A percentile compares a stretch with the other conserved stretches of the same genome.
Evolutionary conservation across 37 sponge, comb jelly and placozoan genomes (phyloP).

Genomic region (Axinella damicornis): DNA sequence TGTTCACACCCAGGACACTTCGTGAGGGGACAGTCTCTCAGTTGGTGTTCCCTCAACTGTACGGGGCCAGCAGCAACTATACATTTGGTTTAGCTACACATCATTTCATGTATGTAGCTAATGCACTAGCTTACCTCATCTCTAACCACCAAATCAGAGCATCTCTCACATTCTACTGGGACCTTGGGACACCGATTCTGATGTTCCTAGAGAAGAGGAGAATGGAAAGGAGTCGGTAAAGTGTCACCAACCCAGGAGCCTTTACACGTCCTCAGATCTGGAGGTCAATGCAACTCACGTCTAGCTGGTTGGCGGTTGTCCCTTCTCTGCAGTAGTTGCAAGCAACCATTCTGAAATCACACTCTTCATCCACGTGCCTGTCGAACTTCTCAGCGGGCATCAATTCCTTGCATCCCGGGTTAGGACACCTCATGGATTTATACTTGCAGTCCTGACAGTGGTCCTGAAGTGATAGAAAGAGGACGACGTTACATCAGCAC

Average conservation of each 20-base stretch:
- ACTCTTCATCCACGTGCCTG: constrained; percentile 41
- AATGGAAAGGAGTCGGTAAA: too few relatives aligned
- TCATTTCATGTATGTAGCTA: too few relatives aligned
- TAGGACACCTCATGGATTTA: constrained; percentile 47
- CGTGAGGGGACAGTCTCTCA: background rate
- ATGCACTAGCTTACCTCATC: constrained; percentile 5
- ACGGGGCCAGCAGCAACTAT: background rate
- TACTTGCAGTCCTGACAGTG: constrained; percentile 51
- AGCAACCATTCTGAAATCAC: constrained; percentile 16
- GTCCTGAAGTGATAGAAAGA: too few relatives aligned
- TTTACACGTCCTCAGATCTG: too few relatives aligned
- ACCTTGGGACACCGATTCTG: constrained; percentile 15
- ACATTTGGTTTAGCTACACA: background rate
- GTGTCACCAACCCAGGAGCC: background rate
- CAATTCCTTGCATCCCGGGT: constrained; percentile 32
- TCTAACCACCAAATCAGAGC: constrained; percentile 1
- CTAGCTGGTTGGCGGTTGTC: background rate
- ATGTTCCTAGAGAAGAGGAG: constrained; percentile 42
- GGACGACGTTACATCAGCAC: too few relatives aligned
- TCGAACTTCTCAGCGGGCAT: constrained; percentile 15
- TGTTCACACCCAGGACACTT: constrained; percentile 33
- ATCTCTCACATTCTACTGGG: constrained; percentile 28
- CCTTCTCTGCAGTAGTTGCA: constrained; percentile 60
- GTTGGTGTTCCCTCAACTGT: constrained; percentile 20
- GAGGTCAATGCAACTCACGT: constrained; percentile 45